Percentiles rank a stretch among this genome's conserved stretches.
These are phyloP conservation scores for Tapirus indicus DNA, from an alignment of 2,797 vertebrate genomes.

Conservation along the genomic window DNA sequence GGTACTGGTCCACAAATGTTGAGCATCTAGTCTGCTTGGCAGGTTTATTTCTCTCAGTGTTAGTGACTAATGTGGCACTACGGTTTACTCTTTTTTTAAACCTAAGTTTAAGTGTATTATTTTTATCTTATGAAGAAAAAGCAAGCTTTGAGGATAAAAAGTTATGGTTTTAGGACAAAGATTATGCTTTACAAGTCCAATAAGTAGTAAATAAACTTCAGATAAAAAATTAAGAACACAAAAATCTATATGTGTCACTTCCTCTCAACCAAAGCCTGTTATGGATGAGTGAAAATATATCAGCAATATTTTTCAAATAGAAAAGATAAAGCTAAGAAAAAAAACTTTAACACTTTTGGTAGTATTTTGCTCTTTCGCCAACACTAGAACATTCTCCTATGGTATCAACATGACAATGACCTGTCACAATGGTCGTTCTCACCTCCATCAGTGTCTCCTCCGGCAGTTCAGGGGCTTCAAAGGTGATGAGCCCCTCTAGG, in stretches of 20 bases:
- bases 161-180: constrained; percentile 1
- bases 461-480: constrained; percentile 97
- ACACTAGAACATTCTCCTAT: neutral
- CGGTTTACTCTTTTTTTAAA: neutral
- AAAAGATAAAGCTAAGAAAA: neutral
- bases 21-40: neutral
- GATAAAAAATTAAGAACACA: neutral
- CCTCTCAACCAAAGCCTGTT: neutral
- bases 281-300: neutral
- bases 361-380: neutral
- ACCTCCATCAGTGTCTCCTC: constrained; percentile 99
- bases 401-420: constrained; percentile 55
- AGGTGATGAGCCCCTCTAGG: constrained; percentile 97
- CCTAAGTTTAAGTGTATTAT: neutral
- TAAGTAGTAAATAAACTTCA: neutral
- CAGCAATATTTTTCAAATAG: neutral
- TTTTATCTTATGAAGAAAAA: constrained; percentile 41
- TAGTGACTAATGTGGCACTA: neutral
- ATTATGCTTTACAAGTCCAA: neutral
- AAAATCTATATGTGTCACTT: neutral
- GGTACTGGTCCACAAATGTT: neutral
- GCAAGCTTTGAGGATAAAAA: constrained; percentile 15
- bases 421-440: constrained; percentile 49
- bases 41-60: neutral
- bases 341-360: neutral